A percentile compares a stretch with the other conserved stretches of the same genome.
Conservation (phyloP, 2,888 invertebrate genomes). For the Eulithis testata region DNA sequence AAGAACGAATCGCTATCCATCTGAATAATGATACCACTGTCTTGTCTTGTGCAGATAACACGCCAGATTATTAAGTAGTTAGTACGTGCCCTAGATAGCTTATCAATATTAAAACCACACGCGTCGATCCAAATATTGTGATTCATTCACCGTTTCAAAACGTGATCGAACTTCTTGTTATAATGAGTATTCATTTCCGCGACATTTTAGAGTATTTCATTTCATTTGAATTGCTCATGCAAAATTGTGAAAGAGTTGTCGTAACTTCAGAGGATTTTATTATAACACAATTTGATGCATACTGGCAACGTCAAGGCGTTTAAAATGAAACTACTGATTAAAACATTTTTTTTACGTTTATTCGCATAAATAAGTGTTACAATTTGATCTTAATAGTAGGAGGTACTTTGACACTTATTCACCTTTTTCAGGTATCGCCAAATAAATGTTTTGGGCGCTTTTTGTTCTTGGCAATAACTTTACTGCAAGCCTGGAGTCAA, state of each 20-base stretch:
- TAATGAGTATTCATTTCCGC: slow-evolving; percentile 25
- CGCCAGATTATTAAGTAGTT: slow-evolving; percentile 37
- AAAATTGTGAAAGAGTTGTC: not conserved
- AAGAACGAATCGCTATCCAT: slow-evolving; percentile 24
- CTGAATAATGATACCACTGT: slow-evolving; percentile 49
- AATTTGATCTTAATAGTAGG: too few species aligned
- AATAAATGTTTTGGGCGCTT: too few species aligned
- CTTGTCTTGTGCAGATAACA: slow-evolving; percentile 25
- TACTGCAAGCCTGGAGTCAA: too few species aligned
- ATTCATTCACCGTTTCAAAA: slow-evolving; percentile 42
- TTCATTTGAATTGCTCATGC: not conserved
- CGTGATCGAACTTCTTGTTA: slow-evolving; percentile 28
- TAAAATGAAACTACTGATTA: too few species aligned
- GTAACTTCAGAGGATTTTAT: not conserved
- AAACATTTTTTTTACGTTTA: too few species aligned
- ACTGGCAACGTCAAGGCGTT: too few species aligned
- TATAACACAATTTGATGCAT: not conserved
- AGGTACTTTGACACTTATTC: too few species aligned
- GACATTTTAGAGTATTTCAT: not conserved
- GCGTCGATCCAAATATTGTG: slow-evolving; percentile 29
- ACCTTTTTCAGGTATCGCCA: too few species aligned
- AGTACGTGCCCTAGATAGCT: slow-evolving; percentile 50
- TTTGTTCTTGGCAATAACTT: too few species aligned
- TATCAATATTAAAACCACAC: slow-evolving; percentile 44
- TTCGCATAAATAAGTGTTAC: too few species aligned